A percentile compares a stretch with the other conserved stretches of the same genome.
phyloP scores from a whole-genome alignment of 2,113 vertebrate species.

The Alosa alosa region DNA sequence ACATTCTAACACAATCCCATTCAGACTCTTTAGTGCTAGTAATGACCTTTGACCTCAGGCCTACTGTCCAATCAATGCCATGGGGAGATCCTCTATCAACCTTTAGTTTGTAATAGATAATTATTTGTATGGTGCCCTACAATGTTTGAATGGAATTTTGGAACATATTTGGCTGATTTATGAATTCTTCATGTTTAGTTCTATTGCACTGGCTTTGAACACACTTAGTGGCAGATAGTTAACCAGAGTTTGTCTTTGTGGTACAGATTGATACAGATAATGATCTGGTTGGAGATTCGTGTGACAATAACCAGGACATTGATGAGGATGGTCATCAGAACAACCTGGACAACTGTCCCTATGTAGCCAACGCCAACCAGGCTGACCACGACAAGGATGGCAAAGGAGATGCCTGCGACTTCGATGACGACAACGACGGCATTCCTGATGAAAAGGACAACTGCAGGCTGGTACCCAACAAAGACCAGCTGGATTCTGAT shows the following conservation, averaged over 20 bases:
- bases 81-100: too few relatives aligned
- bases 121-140: too few relatives aligned
- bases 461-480: conserved; percentile 88
- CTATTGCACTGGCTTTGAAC: neutral
- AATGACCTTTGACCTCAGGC: too few relatives aligned
- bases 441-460: conserved; percentile 93
- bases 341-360: conserved; percentile 96
- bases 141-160: too few relatives aligned
- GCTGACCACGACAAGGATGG: conserved; percentile 94
- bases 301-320: conserved; percentile 94
- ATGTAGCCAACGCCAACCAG: conserved; percentile 92
- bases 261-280: conserved; percentile 85
- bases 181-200: neutral
- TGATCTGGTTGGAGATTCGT: conserved; percentile 93
- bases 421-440: conserved; percentile 93
- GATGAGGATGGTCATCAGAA: conserved; percentile 98
- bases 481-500: conserved; percentile 83
- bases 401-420: conserved; percentile 91
- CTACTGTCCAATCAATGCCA: too few relatives aligned
- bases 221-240: neutral
- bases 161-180: neutral
- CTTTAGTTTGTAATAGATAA: too few relatives aligned
- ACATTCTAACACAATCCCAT: too few relatives aligned
- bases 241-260: neutral
- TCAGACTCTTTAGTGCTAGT: too few relatives aligned